These are phyloP conservation scores for Sylvilagus bachmani DNA, from an alignment of 2,113 vertebrate genomes.

Conservation along the genomic window DNA sequence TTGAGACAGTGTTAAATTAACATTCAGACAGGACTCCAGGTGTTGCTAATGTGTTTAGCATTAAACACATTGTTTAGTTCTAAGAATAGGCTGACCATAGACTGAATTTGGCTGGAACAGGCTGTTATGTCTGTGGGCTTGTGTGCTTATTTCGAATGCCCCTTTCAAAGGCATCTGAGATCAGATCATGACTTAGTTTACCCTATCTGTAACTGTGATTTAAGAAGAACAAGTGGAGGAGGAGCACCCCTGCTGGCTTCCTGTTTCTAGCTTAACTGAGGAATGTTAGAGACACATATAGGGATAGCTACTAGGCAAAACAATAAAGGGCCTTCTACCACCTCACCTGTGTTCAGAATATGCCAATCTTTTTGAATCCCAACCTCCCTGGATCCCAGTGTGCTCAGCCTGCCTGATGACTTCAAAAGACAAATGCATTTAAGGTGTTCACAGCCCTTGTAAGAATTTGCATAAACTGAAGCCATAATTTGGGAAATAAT, in stretches of 20 bases:
- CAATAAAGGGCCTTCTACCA: not conserved
- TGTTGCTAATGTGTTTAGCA: not conserved
- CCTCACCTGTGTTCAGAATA: not conserved
- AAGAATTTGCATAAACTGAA: constrained; percentile 24
- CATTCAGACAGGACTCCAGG: not conserved
- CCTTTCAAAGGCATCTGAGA: not conserved
- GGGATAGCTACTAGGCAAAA: not conserved
- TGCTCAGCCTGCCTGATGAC: not conserved
- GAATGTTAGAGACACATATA: not conserved
- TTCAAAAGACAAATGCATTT: not conserved
- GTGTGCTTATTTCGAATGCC: not conserved
- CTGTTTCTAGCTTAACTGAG: not conserved
- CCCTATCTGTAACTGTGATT: not conserved
- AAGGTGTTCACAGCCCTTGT: not conserved
- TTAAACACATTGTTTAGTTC: no score
- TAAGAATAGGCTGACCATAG: not conserved
- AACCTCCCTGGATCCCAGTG: not conserved
- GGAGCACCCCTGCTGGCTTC: not conserved
- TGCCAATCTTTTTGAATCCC: not conserved
- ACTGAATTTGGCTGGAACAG: not conserved
- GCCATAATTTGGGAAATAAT: not conserved
- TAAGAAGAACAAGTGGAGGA: not conserved
- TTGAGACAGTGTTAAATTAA: not conserved
- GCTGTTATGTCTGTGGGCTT: not conserved
- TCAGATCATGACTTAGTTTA: not conserved